Evolutionary conservation across 2,888 invertebrate genomes (phyloP), one percentile per base, ranked within the genome.

Genomic region (Teleiodes luculella): DNA sequence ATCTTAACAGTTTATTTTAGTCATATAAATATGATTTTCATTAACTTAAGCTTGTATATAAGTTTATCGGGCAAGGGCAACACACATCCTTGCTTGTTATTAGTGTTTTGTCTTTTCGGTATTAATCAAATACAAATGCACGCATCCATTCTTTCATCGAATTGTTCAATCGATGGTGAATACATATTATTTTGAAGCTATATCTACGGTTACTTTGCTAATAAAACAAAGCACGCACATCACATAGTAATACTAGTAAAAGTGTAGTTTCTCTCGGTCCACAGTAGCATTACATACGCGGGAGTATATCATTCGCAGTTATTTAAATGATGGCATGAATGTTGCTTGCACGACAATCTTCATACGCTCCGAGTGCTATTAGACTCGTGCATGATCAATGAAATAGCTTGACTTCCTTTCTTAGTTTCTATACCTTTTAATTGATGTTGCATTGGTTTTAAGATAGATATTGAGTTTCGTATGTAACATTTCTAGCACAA

Each of bases 281-380:
- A 24, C 39, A 18, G 11, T 48, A 24, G 31, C 47, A 48, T 48
- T 48, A 35, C n/a, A 48, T 48, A 48, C 20, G 35, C 33, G 7
- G 7, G 45, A 16, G 46, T 31, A 33, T 33, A 24, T 48, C 47
- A 48, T 31, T 48, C 18, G 47, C 47, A 35, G 33, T 31, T 48
- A 48, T 48, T 48, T 48, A 48, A 48, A 48, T 48, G 47, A 33
- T 16, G 14, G 16, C 35, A 46, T 48, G 50, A 50, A 39, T 39
- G 37, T 28, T 30, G 28, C 14, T 24, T 20, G 37, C 50, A 20
- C 20, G 31, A 39, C 48, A 53, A 53, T 53, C 48, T 53, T 33
- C 10, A n/a, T 53, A 53, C 41, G 33, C 24, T 20, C 43, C 6
- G 30, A n/a, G 14, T 46, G 28, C 16, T 46, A 14, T n/a, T 30